Evolutionary conservation across 1,140 invertebrate genomes (phyloP).

Genomic region (Dendrolimus kikuchii): DNA sequence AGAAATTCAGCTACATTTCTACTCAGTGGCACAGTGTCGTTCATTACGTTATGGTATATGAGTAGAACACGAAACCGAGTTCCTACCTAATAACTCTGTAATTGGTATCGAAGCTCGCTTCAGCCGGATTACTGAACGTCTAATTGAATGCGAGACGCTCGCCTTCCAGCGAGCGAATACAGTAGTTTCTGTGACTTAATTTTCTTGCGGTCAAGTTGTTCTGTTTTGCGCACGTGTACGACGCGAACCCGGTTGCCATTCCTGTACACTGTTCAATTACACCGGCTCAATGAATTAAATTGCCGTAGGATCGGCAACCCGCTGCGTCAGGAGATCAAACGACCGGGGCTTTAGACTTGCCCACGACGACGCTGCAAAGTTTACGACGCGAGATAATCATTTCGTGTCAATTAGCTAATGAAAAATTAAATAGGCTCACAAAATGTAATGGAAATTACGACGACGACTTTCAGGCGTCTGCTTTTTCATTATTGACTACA

Average conservation of each 20-base stretch:
- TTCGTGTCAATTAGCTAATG: slow-evolving; percentile 71
- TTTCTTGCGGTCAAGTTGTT: slow-evolving; percentile 59
- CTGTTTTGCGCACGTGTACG: slow-evolving; percentile 49
- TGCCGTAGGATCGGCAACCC: slow-evolving; percentile 34
- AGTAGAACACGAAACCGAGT: slow-evolving; percentile 35
- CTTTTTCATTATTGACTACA: slow-evolving; percentile 17
- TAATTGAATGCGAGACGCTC: slow-evolving; percentile 69
- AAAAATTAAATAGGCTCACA: slow-evolving; percentile 59
- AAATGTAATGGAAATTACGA: slow-evolving; percentile 64
- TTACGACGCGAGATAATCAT: slow-evolving; percentile 64
- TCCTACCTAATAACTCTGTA: slow-evolving; percentile 67
- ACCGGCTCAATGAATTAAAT: slow-evolving; percentile 58
- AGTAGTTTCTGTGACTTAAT: slow-evolving; percentile 39
- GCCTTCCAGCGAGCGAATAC: slow-evolving; percentile 28
- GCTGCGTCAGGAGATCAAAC: slow-evolving; percentile 51
- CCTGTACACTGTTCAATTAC: slow-evolving; percentile 45
- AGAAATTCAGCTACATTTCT: too few relatives aligned
- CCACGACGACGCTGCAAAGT: slow-evolving; percentile 17
- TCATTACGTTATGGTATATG: slow-evolving; percentile 3
- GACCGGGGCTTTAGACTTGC: slow-evolving; percentile 39
- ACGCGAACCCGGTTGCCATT: slow-evolving; percentile 22
- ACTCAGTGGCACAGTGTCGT: too few relatives aligned
- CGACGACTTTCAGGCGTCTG: slow-evolving; percentile 52
- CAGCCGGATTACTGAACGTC: slow-evolving; percentile 68
- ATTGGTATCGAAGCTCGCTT: slow-evolving; percentile 69